A percentile compares a stretch with the other conserved stretches of the same genome.
Conservation (phyloP, 2,888 invertebrate species). For the Ennomos fuscantarius region DNA sequence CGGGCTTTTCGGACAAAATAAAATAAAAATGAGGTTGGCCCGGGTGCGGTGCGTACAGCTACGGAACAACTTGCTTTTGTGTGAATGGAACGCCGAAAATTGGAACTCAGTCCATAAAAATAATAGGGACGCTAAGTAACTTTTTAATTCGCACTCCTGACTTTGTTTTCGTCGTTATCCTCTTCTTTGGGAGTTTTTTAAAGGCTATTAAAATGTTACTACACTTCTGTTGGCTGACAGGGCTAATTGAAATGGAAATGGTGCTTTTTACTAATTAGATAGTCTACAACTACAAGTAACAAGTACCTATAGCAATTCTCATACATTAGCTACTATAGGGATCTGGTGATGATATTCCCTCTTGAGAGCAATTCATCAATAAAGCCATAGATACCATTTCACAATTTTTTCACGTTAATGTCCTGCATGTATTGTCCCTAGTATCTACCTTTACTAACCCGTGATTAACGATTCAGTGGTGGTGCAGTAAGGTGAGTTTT, state of each 20-base stretch:
- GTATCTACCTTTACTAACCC: no score
- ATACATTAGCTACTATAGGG: not conserved
- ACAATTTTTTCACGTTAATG: no score
- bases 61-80: slow-evolving; percentile 42
- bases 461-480: slow-evolving; percentile 11
- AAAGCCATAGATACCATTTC: no score
- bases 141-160: slow-evolving; percentile 22
- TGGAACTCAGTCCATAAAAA: slow-evolving; percentile 31
- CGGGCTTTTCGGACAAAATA: slow-evolving; percentile 58
- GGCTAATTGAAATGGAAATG: slow-evolving; percentile 11
- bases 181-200: slow-evolving; percentile 11
- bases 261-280: not conserved
- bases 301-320: no score
- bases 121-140: slow-evolving; percentile 28
- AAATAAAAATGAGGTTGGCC: slow-evolving; percentile 44
- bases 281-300: no score
- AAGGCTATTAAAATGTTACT: slow-evolving; percentile 16
- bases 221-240: slow-evolving; percentile 6
- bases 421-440: no score
- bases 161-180: slow-evolving; percentile 21
- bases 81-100: slow-evolving; percentile 37
- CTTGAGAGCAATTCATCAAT: no score
- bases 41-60: slow-evolving; percentile 47
- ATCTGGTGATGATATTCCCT: no score
- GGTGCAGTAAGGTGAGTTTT: slow-evolving; percentile 54